Evolutionary conservation across 2,888 invertebrate genomes (phyloP).

Genomic region (Pseudococcus jackbeardsleyi): DNA sequence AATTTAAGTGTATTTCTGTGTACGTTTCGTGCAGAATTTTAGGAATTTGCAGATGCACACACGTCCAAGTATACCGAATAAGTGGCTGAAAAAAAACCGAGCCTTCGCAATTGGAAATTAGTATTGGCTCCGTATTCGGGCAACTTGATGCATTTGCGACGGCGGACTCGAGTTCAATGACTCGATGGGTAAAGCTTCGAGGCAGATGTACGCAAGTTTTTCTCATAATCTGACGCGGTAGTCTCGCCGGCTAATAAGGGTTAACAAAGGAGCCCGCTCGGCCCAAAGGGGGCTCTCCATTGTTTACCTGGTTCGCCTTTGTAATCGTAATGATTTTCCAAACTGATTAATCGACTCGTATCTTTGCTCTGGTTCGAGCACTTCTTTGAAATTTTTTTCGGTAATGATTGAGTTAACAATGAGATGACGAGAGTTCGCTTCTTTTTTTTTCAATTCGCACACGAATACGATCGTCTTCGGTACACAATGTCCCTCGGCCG

Average conservation of each 20-base stretch:
- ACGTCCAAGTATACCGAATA: neutral
- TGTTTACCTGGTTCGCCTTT: neutral
- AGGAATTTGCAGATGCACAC: neutral
- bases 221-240: conserved; percentile 15
- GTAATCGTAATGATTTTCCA: conserved; percentile 31
- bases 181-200: neutral
- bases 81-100: no score
- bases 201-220: conserved; percentile 19
- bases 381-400: conserved; percentile 16
- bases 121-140: no score
- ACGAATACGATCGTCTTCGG: neutral
- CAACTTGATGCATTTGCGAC: neutral
- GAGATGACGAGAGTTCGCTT: neutral
- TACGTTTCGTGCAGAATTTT: neutral
- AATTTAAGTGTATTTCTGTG: neutral
- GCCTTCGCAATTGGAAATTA: neutral
- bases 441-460: neutral
- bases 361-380: neutral
- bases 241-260: conserved; percentile 18
- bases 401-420: neutral
- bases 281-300: conserved; percentile 10
- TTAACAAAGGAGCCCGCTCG: conserved; percentile 10
- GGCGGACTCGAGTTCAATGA: neutral
- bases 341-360: conserved; percentile 1
- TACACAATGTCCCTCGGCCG: conserved; percentile 2